These are phyloP conservation scores for Eupithecia centaureata DNA, from an alignment of 2,888 invertebrate species.

Conservation along the genomic window DNA sequence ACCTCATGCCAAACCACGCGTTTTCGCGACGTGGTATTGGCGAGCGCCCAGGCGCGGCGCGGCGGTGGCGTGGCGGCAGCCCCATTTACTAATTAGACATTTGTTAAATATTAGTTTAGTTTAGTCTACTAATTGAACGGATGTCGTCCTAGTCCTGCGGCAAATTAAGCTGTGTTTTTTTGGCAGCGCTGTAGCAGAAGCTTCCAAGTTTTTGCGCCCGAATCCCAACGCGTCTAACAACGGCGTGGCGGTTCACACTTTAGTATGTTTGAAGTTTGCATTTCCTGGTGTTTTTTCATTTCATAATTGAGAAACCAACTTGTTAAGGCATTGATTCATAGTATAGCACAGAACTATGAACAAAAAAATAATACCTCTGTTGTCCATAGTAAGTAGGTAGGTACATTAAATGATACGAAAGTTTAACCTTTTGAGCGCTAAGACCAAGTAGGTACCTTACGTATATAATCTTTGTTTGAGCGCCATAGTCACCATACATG, in stretches of 20 bases:
- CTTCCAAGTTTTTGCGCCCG: slow-evolving; percentile 16
- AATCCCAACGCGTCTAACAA: slow-evolving; percentile 3
- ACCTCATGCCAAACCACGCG: too few species aligned
- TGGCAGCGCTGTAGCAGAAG: slow-evolving; percentile 3
- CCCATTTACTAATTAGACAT: slow-evolving; percentile 27
- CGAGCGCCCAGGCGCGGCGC: too few species aligned
- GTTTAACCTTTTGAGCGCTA: too few species aligned
- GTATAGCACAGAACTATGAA: not conserved
- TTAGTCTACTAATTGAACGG: slow-evolving; percentile 59
- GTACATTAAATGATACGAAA: too few species aligned
- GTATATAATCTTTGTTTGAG: too few species aligned
- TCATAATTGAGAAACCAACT: not conserved
- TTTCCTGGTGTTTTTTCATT: too few species aligned
- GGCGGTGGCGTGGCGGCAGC: not conserved
- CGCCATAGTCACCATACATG: too few species aligned
- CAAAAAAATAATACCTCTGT: too few species aligned
- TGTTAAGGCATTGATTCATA: not conserved
- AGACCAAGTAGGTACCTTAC: too few species aligned
- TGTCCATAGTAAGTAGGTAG: too few species aligned
- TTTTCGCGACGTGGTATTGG: too few species aligned
- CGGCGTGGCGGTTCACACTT: slow-evolving; percentile 18
- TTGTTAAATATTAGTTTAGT: slow-evolving; percentile 7
- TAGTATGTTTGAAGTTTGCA: slow-evolving; percentile 2
- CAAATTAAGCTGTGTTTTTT: slow-evolving; percentile 35
- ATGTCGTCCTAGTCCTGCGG: slow-evolving; percentile 54